Base-by-base conservation (phyloP, 2,113 vertebrate genomes). In the Labeo catla region DNA sequence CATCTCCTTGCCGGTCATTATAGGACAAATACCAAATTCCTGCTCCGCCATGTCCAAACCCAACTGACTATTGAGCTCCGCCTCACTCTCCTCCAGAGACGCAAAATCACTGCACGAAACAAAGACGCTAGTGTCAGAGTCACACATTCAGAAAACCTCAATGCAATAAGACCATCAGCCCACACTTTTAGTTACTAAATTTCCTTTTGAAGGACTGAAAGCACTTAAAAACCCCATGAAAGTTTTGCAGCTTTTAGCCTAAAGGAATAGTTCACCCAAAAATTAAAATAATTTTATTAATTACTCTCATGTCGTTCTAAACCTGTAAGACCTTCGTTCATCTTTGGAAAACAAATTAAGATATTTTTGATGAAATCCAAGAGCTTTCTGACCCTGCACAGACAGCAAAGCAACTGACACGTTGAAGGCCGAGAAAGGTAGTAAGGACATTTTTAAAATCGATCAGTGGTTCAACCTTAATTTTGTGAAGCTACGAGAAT, bases 1-100 rank as follows among this genome's bases (percentile, higher is more conserved):
- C 98, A 99, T 97, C 63, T 99, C 98, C 78, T 97, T 97, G 83
- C 96, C 97, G 1, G 98, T 98, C 96, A 99, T 96, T 90, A 98
- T 95, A 81, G 98, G 98, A 85, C 94, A 95, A 72, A 99, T 97
- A 66, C 97, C 97, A 84, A 99, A 96, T 88, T 98, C 97, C 28
- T 91, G 95, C 86, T 99, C 96, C 0, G 97, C 96, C 0, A 97
- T 90, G n/a, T 98, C 96, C 50, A 99, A 96, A 8, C 95, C 96
- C 84, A 99, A 89, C 10, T 96, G 95, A 47, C 96, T 96, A 82
- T 98, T 99, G 73, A 93, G 93, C 87, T 97, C 96, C 76, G 95
- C 92, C 0, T 93, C 92, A 0, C 92, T 91, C 86, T 96, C 95
- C 50, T 97, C 95, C 90, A 99, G 92, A 79, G 96, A 95, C 45